Base-by-base conservation (phyloP, 2,797 vertebrate genomes). In the Parauchenoglanis ngamensis region DNA sequence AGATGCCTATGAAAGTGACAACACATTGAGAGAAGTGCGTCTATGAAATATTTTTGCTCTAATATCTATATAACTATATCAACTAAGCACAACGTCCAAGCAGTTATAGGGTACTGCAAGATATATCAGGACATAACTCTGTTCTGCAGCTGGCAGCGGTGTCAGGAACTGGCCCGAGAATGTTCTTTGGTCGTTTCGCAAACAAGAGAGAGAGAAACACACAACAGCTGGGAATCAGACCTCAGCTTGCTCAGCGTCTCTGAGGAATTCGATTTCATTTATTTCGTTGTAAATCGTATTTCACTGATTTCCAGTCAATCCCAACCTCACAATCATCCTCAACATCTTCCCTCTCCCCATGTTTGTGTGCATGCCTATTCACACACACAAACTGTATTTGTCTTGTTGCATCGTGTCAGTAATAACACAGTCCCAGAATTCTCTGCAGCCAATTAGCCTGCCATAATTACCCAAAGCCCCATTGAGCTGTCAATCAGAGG, bases 401-500 rank as follows among this genome's bases (percentile, higher is more conserved):
- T 92, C 91, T 90, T 88, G 89, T 90, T 92, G 91, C 91, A 94
- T 92, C 93, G 93, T 91, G 93, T 95, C 94, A 91, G 92, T 96
- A 95, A 96, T 96, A 94, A 96, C 94, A 95, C 94, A 93, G 93
- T 95, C 94, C 94, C 93, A 91, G 93, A 92, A 93, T 95, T 95
- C 94, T 93, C 94, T 92, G 94, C 93, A 94, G 94, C 93, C 94
- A 96, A 96, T 96, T 96, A 96, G 94, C 92, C 87, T 85, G 89
- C 92, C 91, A 84, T 96, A 96, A 96, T 96, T 96, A 95, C 94
- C 94, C 93, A 94, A 94, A 93, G 94, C 94, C 94, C 95, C 93
- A 95, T 94, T 95, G 95, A 95, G 95, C 94, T 94, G 95, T 94
- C 95, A 95, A 94, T 96, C 95, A 95, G 8, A 68, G 89, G 91